These are phyloP conservation scores for Drosophila barbarae DNA, from an alignment of 2,888 invertebrate genomes.

Conservation along the genomic window DNA sequence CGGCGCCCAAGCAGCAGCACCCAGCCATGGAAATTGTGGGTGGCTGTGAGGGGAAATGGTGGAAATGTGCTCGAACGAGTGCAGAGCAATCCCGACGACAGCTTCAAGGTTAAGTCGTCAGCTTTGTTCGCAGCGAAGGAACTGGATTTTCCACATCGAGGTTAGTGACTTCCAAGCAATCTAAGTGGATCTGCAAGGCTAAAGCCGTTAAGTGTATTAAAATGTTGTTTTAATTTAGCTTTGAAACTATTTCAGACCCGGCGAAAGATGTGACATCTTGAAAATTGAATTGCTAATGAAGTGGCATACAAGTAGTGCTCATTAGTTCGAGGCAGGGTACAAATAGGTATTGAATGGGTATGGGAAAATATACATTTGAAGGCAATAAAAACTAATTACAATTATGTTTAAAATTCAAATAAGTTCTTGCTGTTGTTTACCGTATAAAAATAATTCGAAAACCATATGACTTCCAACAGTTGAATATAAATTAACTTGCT, in stretches of 20 bases:
- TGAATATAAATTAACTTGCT: conserved; percentile 4
- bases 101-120: conserved; percentile 63
- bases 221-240: conserved; percentile 43
- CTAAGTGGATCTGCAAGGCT: conserved; percentile 35
- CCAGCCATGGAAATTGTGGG: conserved; percentile 11
- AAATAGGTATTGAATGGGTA: not conserved
- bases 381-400: conserved; percentile 1
- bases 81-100: conserved; percentile 35
- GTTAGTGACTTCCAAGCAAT: conserved; percentile 29
- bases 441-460: not conserved
- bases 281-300: conserved; percentile 26
- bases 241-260: conserved; percentile 17
- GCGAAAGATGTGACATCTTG: conserved; percentile 20
- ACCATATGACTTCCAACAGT: not conserved
- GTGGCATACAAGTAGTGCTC: conserved; percentile 7
- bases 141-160: conserved; percentile 33
- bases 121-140: conserved; percentile 30
- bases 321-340: conserved; percentile 1
- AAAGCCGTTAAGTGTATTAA: conserved; percentile 39
- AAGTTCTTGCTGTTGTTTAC: not conserved
- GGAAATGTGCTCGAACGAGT: conserved; percentile 17
- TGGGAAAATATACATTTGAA: not conserved
- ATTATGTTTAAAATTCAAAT: not conserved
- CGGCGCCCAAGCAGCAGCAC: conserved; percentile 4
- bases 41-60: conserved; percentile 4